These are phyloP conservation scores for Elanus axillaris DNA, from an alignment of 2,113 vertebrate species.

Conservation along the genomic window DNA sequence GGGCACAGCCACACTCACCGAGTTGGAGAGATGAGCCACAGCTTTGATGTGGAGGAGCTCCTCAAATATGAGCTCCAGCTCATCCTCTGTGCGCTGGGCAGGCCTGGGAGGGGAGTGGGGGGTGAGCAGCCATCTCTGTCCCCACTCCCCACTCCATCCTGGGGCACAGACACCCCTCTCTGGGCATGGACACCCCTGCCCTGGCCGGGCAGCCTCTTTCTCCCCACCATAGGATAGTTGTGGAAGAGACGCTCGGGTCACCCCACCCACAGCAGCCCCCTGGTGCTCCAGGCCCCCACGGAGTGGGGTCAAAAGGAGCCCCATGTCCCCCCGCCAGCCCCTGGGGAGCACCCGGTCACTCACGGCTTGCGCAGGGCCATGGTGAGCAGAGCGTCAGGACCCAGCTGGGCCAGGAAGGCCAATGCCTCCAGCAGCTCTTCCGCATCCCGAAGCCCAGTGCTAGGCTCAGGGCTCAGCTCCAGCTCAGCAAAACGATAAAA, in stretches of 20 bases:
- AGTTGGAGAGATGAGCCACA: constrained; percentile 89
- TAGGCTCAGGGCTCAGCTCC: constrained; percentile 67
- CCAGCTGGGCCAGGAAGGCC: constrained; percentile 85
- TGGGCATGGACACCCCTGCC: not conserved
- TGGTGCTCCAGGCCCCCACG: not conserved
- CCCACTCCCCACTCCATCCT: not conserved
- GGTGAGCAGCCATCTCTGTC: accelerated
- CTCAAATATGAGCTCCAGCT: constrained; percentile 94
- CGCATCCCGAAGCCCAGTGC: not conserved
- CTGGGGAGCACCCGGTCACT: not conserved
- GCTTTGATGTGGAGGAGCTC: constrained; percentile 93
- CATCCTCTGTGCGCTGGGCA: constrained; percentile 85
- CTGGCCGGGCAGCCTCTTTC: not conserved
- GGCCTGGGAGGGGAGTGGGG: constrained; percentile 68
- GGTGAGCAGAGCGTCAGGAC: constrained; percentile 87
- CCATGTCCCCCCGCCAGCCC: accelerated
- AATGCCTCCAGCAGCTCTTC: constrained; percentile 89
- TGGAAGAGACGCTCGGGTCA: not conserved
- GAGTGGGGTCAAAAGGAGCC: accelerated
- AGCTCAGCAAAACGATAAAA: constrained; percentile 88
- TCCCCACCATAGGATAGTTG: accelerated
- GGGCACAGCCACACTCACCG: constrained; percentile 70
- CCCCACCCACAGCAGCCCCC: not conserved
- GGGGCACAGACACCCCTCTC: not conserved
- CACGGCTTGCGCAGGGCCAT: constrained; percentile 92